Evolutionary conservation across 2,797 vertebrate genomes (phyloP), one percentile per base, ranked within the genome.

Genomic region (Phyllotis vaccarum): DNA sequence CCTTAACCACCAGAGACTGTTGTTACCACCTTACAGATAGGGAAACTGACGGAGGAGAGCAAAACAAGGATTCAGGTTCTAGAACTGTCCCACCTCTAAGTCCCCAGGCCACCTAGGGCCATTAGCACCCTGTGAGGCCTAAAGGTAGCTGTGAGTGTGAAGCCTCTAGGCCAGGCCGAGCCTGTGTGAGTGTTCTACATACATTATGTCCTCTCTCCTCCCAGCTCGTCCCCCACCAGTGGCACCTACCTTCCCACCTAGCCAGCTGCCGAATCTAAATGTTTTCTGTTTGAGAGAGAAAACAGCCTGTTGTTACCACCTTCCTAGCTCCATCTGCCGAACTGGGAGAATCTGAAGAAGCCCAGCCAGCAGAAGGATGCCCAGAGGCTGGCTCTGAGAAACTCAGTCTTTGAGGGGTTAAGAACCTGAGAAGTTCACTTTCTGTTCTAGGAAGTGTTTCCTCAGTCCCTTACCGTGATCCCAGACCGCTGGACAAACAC

Each of bases 261-360:
- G 54, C 81, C 91, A 79, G 78, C 86, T 90, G 89, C 91, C 27
- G 5, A 49, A 70, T 72, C 72, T 56, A 31, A 81, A 37, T 52
- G 79, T 83, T 79, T 88, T 78, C 93, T 80, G 3, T 54, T 52
- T 81, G n/a, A 52, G 52, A 89, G 82, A 89, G 90, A 70, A 86
- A 94, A 74, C 21, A 79, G 58, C 75, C n/a, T 93, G 80, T 37
- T 11, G 58, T 76, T 49, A 16, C 46, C n/a, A 27, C 75, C 27
- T 11, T 83, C 7, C 64, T 8, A 49, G 72, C 52, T 88, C 58
- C 60, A 5, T 62, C 70, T 85, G 46, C 58, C 80, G n/a, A 86
- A 58, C 5, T 0, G 9, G 37, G 78, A 70, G n/a, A 10, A 29
- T 64, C 37, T 21, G 5, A 76, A 78, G 54, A 60, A 56, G 60